phyloP scores from a whole-genome alignment of 2,797 vertebrate species.

The Dromococcyx pavoninus region DNA sequence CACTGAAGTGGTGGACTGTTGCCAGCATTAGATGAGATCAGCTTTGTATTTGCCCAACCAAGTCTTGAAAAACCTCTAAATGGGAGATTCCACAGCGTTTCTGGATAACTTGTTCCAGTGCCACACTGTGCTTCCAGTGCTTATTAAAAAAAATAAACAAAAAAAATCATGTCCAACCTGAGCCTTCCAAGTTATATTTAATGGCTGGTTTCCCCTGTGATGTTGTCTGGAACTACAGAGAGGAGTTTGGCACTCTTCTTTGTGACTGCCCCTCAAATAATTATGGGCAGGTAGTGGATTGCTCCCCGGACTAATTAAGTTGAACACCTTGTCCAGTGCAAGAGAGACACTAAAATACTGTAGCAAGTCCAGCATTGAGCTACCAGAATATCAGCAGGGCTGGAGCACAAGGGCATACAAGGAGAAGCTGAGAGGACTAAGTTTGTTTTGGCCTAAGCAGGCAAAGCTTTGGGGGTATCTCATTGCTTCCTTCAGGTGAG shows the following conservation, averaged over 20 bases:
- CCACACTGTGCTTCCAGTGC: neutral
- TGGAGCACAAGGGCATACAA: neutral
- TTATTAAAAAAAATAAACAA: neutral
- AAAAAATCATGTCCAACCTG: neutral
- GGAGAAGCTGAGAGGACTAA: neutral
- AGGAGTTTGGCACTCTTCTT: neutral
- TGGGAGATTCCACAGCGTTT: neutral
- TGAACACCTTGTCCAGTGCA: neutral
- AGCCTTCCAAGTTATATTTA: neutral
- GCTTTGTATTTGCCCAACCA: neutral
- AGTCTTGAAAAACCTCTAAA: neutral
- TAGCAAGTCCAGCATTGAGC: neutral
- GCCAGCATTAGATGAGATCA: constrained; percentile 8
- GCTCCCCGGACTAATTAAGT: neutral
- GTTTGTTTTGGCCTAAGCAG: neutral
- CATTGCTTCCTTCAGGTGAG: neutral
- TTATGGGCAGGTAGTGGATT: neutral
- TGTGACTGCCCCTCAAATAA: neutral
- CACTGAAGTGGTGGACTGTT: neutral
- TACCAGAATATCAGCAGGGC: neutral
- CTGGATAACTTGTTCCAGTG: neutral
- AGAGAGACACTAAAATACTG: neutral
- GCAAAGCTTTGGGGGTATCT: neutral
- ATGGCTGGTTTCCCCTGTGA: neutral
- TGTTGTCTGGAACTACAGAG: neutral